Percentiles rank a stretch among this genome's conserved stretches.
Evolutionary conservation across 1,140 invertebrate species (phyloP).

Genomic region (Plodia interpunctella): DNA sequence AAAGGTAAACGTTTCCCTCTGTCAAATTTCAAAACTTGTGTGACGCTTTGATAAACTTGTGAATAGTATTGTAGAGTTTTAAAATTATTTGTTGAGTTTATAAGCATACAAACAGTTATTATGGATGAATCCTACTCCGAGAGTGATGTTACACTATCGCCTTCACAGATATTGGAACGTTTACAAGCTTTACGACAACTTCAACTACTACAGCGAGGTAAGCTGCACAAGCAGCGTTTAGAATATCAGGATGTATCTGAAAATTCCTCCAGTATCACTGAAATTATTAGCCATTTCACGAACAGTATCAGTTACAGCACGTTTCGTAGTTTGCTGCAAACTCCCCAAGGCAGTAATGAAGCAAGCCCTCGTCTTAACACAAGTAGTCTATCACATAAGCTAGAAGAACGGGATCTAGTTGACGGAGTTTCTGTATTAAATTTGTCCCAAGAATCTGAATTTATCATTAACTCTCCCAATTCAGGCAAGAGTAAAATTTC

Average conservation of each 20-base stretch:
- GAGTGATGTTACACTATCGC: conserved; percentile 60
- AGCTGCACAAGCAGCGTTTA: conserved; percentile 59
- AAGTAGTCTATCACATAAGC: conserved; percentile 27
- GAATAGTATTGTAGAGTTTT: background rate
- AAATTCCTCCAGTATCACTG: conserved; percentile 52
- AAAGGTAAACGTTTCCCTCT: no score
- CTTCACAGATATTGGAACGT: conserved; percentile 61
- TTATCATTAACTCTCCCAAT: conserved; percentile 40
- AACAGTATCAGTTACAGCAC: conserved; percentile 66
- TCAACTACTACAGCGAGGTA: conserved; percentile 60
- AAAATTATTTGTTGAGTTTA: no score
- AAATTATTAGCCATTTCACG: conserved; percentile 67
- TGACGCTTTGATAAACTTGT: background rate
- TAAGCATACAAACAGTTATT: conserved; percentile 8
- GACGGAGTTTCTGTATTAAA: conserved; percentile 61
- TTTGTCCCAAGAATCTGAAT: conserved; percentile 64
- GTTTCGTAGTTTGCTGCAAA: conserved; percentile 57
- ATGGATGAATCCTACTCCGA: conserved; percentile 64
- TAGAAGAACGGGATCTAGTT: conserved; percentile 44
- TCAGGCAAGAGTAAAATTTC: conserved; percentile 35
- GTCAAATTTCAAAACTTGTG: no score
- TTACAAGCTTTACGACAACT: conserved; percentile 57
- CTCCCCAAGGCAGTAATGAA: conserved; percentile 36
- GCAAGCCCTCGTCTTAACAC: conserved; percentile 22
- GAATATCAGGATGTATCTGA: conserved; percentile 50